Percentiles rank a stretch among this genome's conserved stretches.
Conservation (phyloP, 2,797 vertebrate species). For the Ctenopoma multispine region DNA sequence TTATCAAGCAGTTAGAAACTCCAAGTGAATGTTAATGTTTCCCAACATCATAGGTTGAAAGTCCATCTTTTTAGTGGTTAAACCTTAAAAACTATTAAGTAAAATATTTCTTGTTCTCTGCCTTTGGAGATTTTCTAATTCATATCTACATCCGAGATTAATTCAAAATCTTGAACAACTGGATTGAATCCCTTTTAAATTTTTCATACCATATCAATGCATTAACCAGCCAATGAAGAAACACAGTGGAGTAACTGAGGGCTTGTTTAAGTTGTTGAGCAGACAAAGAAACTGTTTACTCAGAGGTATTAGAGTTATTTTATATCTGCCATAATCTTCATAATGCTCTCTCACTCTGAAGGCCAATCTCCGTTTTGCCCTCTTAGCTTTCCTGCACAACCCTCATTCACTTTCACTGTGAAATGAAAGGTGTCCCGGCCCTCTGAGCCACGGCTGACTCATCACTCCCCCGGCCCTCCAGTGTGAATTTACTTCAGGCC, state of each 20-base stretch:
- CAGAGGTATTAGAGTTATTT: slow-evolving; percentile 23
- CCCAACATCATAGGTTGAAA: not conserved
- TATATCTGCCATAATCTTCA: slow-evolving; percentile 37
- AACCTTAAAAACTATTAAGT: not conserved
- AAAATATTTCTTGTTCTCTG: not conserved
- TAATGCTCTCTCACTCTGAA: slow-evolving; percentile 34
- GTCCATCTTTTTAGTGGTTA: not conserved
- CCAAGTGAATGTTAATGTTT: no score
- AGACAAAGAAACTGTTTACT: slow-evolving; percentile 28
- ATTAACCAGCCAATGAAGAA: not conserved
- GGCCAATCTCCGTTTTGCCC: slow-evolving; percentile 45
- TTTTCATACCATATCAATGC: not conserved
- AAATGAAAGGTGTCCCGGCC: slow-evolving; percentile 59
- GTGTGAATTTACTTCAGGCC: slow-evolving; percentile 68
- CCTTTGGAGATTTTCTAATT: not conserved
- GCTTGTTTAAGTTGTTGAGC: not conserved
- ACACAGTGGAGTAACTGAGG: not conserved
- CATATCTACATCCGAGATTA: slow-evolving; percentile 1
- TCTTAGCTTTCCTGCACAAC: slow-evolving; percentile 18
- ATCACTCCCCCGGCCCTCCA: slow-evolving; percentile 64
- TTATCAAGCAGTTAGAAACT: no score
- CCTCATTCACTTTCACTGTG: slow-evolving; percentile 33
- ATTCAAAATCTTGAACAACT: not conserved
- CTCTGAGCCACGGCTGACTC: slow-evolving; percentile 73
- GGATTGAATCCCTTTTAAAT: not conserved